phyloP scores from a whole-genome alignment of 2,888 invertebrate species.

The Sthenelais limicola region DNA sequence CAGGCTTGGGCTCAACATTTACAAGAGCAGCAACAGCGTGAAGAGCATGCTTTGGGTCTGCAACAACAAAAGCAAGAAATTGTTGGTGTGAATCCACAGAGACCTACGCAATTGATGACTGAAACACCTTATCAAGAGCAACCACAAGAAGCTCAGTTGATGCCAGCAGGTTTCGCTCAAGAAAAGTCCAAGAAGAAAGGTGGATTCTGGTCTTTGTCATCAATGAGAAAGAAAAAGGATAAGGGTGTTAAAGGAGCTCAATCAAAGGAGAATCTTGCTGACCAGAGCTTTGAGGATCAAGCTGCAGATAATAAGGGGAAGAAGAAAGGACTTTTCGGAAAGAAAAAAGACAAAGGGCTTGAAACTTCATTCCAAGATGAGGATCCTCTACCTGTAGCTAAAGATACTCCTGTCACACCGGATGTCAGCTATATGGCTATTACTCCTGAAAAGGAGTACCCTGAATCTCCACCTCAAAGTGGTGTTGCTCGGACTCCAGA shows the following conservation, averaged over 20 bases:
- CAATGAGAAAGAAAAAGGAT: constrained; percentile 40
- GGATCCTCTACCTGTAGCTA: not conserved
- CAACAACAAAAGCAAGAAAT: not conserved
- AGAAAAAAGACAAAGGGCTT: not conserved
- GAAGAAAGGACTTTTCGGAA: constrained; percentile 27
- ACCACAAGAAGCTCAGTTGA: not conserved
- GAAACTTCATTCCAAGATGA: not conserved
- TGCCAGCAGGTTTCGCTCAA: constrained; percentile 1
- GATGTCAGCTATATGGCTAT: constrained; percentile 15
- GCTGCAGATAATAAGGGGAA: constrained; percentile 8
- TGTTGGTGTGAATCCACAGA: too few relatives aligned
- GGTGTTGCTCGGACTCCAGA: constrained; percentile 8
- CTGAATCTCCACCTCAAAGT: not conserved
- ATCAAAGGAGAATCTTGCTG: constrained; percentile 1
- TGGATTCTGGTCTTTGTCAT: constrained; percentile 28
- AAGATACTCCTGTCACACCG: constrained; percentile 25
- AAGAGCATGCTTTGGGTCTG: not conserved
- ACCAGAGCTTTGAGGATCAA: not conserved
- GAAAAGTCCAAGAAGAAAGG: constrained; percentile 26
- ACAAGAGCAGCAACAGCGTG: not conserved
- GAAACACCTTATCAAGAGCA: not conserved
- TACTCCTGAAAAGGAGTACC: not conserved
- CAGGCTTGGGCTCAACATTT: not conserved
- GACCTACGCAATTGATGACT: too few relatives aligned
- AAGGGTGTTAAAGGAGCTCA: constrained; percentile 18